Conservation (phyloP, 2,113 vertebrate genomes). For the Panthera leo region DNA sequence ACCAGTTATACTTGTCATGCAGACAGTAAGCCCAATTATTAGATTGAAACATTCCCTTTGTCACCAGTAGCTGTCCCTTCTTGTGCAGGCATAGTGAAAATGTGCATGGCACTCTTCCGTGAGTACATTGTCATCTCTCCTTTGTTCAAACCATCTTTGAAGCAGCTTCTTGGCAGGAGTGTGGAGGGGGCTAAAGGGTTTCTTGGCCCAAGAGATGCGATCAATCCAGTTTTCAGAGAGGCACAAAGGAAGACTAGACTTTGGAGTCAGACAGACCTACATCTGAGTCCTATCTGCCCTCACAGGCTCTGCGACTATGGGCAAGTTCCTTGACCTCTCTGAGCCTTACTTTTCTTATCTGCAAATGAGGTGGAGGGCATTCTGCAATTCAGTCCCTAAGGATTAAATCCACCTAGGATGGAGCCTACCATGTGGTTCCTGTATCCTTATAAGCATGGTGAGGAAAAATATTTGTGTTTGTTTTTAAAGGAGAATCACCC, state of each 20-base stretch:
- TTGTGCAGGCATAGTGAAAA: not conserved
- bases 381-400: not conserved
- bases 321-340: not conserved
- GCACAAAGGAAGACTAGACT: not conserved
- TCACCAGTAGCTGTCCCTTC: not conserved
- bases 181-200: not conserved
- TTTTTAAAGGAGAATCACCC: not conserved
- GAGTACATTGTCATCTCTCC: not conserved
- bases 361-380: not conserved
- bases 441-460: not conserved
- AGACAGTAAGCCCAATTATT: not conserved
- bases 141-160: slow-evolving; percentile 13
- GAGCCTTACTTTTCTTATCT: not conserved
- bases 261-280: not conserved
- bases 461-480: not conserved
- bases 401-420: not conserved
- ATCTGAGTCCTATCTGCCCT: not conserved
- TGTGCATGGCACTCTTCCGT: fast-evolving
- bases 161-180: not conserved
- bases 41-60: not conserved
- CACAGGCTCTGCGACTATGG: not conserved
- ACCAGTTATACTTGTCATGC: not conserved
- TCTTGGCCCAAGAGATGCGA: not conserved
- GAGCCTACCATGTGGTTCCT: not conserved
- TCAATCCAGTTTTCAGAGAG: not conserved